These are phyloP conservation scores for Probaryconus sp. DNA, from an alignment of 1,140 invertebrate genomes.

Conservation along the genomic window DNA sequence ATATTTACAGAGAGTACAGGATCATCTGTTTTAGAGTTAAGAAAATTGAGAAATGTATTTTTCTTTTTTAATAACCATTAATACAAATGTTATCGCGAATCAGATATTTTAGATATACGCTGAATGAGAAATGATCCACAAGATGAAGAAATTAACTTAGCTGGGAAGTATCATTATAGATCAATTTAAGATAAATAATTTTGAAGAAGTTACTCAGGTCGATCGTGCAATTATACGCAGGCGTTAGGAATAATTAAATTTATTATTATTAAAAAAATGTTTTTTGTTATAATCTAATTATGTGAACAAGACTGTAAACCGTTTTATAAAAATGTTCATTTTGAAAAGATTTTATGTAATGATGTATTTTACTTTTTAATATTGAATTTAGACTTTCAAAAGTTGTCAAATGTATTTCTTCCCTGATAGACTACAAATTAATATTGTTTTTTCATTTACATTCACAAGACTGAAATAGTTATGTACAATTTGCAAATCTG, in stretches of 20 bases:
- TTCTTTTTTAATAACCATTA: too few relatives aligned
- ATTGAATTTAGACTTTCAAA: not conserved
- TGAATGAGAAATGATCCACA: slow-evolving; percentile 20
- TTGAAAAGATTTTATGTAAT: not conserved
- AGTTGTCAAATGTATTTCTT: too few relatives aligned
- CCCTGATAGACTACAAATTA: too few relatives aligned
- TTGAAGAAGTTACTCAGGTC: slow-evolving; percentile 41
- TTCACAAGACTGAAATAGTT: too few relatives aligned
- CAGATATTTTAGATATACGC: too few relatives aligned
- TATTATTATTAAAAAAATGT: slow-evolving; percentile 18
- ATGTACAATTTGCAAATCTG: too few relatives aligned
- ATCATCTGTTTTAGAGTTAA: too few relatives aligned
- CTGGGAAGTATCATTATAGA: slow-evolving; percentile 5
- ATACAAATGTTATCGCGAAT: too few relatives aligned
- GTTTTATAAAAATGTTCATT: slow-evolving; percentile 8
- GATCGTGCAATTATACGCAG: slow-evolving; percentile 52
- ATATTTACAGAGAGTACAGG: too few relatives aligned
- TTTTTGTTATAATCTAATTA: slow-evolving; percentile 9
- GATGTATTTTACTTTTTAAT: not conserved
- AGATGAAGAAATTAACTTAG: slow-evolving; percentile 27
- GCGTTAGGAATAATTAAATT: slow-evolving; percentile 40
- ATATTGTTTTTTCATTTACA: too few relatives aligned
- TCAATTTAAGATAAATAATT: slow-evolving; percentile 18
- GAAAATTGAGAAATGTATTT: too few relatives aligned
- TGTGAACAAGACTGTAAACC: slow-evolving; percentile 29